Evolutionary conservation across 2,797 vertebrate species (phyloP).

Genomic region (Syngnathus acus): DNA sequence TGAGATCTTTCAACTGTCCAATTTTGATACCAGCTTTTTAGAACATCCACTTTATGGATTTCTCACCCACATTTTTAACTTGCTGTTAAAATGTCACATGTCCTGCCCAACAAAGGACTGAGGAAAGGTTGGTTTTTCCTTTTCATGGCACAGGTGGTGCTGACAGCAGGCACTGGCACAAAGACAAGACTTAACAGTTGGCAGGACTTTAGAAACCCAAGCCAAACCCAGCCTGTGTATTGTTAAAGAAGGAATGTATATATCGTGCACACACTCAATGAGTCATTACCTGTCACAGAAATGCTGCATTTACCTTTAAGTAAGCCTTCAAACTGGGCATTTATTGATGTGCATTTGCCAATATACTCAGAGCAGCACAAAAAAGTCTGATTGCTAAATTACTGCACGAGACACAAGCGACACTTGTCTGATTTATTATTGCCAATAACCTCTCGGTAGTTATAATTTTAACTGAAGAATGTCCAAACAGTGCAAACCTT

Average conservation of each 20-base stretch:
- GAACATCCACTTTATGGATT: neutral
- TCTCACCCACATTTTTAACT: neutral
- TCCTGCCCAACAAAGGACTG: slow-evolving; percentile 10
- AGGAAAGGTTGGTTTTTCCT: slow-evolving; percentile 17
- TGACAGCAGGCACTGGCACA: slow-evolving; percentile 50
- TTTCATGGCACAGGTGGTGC: slow-evolving; percentile 48
- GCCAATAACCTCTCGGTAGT: neutral
- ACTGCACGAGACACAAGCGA: neutral
- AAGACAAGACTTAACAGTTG: slow-evolving; percentile 56
- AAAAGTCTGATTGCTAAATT: neutral
- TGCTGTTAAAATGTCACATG: slow-evolving; percentile 4
- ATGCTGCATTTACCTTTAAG: neutral
- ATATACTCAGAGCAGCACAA: neutral
- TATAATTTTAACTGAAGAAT: neutral
- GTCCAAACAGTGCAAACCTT: neutral
- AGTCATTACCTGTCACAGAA: slow-evolving; percentile 1
- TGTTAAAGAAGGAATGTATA: slow-evolving; percentile 15
- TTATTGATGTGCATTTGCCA: neutral
- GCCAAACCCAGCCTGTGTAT: slow-evolving; percentile 31
- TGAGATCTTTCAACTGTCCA: neutral
- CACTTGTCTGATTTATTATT: neutral
- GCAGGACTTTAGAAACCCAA: slow-evolving; percentile 32
- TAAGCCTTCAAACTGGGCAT: neutral
- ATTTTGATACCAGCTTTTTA: neutral
- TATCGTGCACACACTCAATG: neutral